Evolutionary conservation across 2,888 invertebrate species (phyloP).

Genomic region (Calephelis perditalis): DNA sequence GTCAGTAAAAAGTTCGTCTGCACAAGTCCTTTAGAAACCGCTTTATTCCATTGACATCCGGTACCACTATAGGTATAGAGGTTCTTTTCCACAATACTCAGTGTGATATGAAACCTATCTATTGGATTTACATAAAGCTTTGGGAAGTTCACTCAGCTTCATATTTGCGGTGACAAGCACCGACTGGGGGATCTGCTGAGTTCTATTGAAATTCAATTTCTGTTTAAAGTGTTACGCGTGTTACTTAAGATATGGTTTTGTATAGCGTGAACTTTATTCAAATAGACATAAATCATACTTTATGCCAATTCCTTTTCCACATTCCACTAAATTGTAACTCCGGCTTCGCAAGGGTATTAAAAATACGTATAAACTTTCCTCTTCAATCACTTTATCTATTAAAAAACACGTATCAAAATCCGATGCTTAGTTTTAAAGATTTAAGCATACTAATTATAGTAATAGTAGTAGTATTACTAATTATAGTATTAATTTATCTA

Average conservation of each 20-base stretch:
- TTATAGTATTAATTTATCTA: no score
- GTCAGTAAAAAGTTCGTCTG: no score
- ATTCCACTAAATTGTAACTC: no score
- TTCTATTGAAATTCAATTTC: conserved; percentile 28
- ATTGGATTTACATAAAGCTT: conserved; percentile 42
- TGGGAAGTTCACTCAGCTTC: conserved; percentile 28
- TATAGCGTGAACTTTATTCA: background rate
- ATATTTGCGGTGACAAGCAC: conserved; percentile 36
- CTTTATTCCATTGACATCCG: background rate
- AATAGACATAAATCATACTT: background rate
- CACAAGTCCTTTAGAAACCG: no score
- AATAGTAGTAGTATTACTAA: no score
- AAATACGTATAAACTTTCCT: no score
- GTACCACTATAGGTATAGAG: background rate
- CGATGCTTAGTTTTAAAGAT: no score
- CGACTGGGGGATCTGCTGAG: conserved; percentile 17
- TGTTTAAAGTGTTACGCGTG: conserved; percentile 17
- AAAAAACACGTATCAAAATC: no score
- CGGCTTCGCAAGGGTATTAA: no score
- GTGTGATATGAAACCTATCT: conserved; percentile 11
- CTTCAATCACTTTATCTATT: no score
- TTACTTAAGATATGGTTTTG: conserved; percentile 11
- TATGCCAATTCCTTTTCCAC: no score
- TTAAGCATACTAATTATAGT: no score
- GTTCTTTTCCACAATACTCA: background rate